phyloP scores from a whole-genome alignment of 1,140 invertebrate species.

The Cyclina sinensis region DNA sequence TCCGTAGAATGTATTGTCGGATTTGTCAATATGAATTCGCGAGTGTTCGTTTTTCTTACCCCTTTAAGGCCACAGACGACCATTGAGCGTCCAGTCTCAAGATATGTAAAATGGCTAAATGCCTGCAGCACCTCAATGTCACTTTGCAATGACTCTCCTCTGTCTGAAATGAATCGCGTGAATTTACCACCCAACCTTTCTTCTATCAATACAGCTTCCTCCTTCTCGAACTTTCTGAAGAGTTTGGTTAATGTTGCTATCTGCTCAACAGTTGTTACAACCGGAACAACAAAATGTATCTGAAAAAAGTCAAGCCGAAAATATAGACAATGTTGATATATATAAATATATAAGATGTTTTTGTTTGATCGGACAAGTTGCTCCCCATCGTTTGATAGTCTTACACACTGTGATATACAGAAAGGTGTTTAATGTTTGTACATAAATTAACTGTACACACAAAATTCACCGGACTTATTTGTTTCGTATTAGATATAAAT shows the following conservation, averaged over 20 bases:
- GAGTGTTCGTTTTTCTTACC: background rate
- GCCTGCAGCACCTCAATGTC: background rate
- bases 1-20: constrained; percentile 1
- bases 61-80: constrained; percentile 7
- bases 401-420: no score
- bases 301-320: background rate
- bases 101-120: background rate
- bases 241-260: background rate
- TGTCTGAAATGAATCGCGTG: background rate
- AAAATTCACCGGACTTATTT: no score
- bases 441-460: no score
- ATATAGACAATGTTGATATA: no score
- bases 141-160: background rate
- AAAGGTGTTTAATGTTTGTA: no score
- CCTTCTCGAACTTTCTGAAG: background rate
- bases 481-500: no score
- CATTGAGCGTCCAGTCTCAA: background rate
- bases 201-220: background rate
- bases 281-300: background rate
- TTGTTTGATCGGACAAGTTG: no score
- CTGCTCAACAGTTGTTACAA: background rate
- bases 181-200: background rate
- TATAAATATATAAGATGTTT: no score
- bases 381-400: no score
- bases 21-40: background rate